Percentiles rank a stretch among this genome's conserved stretches.
Evolutionary conservation across 2,797 vertebrate species (phyloP).

Genomic region (Eurystomus glaucurus): DNA sequence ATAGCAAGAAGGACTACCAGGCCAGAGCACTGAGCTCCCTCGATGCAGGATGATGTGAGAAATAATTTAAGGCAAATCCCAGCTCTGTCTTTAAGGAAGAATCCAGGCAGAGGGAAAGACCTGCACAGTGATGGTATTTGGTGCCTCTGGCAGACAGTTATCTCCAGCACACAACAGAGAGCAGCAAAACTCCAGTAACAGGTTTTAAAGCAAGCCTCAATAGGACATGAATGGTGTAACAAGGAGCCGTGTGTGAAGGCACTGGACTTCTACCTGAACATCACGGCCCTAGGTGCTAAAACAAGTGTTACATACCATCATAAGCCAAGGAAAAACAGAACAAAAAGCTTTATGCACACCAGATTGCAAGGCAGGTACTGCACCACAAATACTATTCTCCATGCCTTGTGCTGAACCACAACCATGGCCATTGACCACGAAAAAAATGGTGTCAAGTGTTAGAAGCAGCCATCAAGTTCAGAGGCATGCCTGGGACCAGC

Average conservation of each 20-base stretch:
- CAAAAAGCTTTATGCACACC: background rate
- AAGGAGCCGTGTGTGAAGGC: fast-evolving
- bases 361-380: background rate
- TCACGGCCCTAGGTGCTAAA: background rate
- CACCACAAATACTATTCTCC: background rate
- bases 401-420: background rate
- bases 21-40: background rate
- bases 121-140: fast-evolving
- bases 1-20: background rate
- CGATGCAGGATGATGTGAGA: fast-evolving
- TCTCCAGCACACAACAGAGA: background rate
- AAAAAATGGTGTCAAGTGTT: background rate
- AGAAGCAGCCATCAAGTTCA: background rate
- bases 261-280: background rate
- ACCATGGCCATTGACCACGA: fast-evolving
- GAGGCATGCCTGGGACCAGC: background rate
- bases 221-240: fast-evolving
- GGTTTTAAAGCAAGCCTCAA: background rate
- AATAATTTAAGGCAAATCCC: background rate
- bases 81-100: background rate
- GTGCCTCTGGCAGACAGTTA: background rate
- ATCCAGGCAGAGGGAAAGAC: background rate
- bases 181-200: background rate
- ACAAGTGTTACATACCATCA: background rate
- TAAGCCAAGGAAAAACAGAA: background rate